Evolutionary conservation across 1,140 invertebrate genomes (phyloP), one percentile per base, ranked within the genome.

Genomic region (Macrobrachium rosenbergii): DNA sequence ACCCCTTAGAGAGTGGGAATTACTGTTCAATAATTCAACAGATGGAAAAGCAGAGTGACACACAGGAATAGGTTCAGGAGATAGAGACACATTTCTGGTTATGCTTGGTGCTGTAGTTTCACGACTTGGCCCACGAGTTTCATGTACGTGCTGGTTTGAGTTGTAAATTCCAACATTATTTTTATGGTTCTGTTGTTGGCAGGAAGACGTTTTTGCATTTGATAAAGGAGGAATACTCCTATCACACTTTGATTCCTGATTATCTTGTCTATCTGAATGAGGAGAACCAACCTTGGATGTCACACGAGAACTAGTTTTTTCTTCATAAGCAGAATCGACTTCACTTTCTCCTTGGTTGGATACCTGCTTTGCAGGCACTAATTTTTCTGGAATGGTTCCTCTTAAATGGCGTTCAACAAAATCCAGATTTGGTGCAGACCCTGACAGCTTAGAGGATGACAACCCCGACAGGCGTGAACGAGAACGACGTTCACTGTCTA

Each of bases 261-360:
- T n/a, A 11, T 76, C 58, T n/a, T 52, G 45, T 59, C 14, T 58
- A 21, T 77, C 75, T 10, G 19, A 77, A 19, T 77, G 75, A 59
- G 75, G 75, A 21, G 75, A 77, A 77, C n/a, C 59, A 5, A 77
- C 59, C 75, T 77, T 77, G 45, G 75, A 77, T 7, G 75, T 77
- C 52, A 77, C 52, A 21, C 23, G 75, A 77, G 75, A 77, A 58
- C 45, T 21, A 77, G 75, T 59, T 77, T 77, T 77, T 58, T 77
- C 75, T 43, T 77, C 75, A 1, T 77, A 77, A n/a, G 75, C 75
- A 59, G 75, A 77, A 77, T 77, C 75, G 21, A 58, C 75, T 21
- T 77, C 75, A 77, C 75, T 77, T 21, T 77, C 75, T 21, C 21
- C n/a, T 21, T 21, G 14, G 21, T 77, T n/a, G 23, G 37, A 75